phyloP scores from a whole-genome alignment of 2,888 invertebrate species.

The Trissolcus japonicus region DNA sequence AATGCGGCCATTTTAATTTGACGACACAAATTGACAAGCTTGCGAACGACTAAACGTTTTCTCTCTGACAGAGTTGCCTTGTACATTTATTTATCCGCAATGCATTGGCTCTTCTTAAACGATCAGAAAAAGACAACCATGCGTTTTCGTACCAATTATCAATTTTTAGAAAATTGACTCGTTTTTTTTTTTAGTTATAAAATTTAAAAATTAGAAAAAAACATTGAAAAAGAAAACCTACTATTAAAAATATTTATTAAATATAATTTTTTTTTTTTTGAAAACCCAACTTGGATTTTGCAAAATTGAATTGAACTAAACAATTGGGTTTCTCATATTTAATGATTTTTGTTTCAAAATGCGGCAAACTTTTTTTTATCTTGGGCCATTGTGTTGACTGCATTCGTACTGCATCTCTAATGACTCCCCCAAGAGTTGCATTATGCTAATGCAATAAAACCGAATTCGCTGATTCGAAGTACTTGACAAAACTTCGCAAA shows the following conservation, averaged over 20 bases:
- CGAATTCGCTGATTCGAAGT: constrained; percentile 47
- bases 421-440: constrained; percentile 33
- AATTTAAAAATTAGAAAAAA: too few species aligned
- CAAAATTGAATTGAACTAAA: neutral
- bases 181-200: too few species aligned
- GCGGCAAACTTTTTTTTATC: constrained; percentile 11
- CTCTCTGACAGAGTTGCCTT: neutral
- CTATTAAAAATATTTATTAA: too few species aligned
- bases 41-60: constrained; percentile 7
- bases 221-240: too few species aligned
- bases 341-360: constrained; percentile 24
- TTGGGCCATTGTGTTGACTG: constrained; percentile 17
- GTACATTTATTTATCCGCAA: constrained; percentile 13
- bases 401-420: constrained; percentile 29
- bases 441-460: constrained; percentile 52
- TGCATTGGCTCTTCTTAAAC: neutral
- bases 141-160: neutral
- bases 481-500: constrained; percentile 49
- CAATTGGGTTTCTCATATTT: constrained; percentile 2
- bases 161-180: too few species aligned
- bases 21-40: constrained; percentile 27
- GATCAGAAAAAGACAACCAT: neutral
- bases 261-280: too few species aligned
- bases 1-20: constrained; percentile 34
- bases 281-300: too few species aligned